phyloP scores from a whole-genome alignment of 2,888 invertebrate species.

The Bibio marci region DNA sequence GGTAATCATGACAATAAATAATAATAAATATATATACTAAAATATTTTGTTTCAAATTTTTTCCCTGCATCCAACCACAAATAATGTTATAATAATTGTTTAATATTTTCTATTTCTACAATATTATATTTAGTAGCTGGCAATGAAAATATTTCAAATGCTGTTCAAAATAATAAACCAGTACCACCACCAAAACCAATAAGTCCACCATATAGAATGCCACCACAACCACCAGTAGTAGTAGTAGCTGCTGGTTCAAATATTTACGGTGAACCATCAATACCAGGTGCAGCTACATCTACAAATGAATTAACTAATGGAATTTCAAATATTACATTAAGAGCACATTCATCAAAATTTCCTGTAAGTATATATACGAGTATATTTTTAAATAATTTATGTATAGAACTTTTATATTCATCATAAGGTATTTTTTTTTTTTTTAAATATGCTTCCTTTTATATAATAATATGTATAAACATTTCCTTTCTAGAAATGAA shows the following conservation, averaged over 20 bases:
- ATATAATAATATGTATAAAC: too few species aligned
- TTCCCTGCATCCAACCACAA: too few species aligned
- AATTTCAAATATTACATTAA: slow-evolving; percentile 30
- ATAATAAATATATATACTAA: too few species aligned
- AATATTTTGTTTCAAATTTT: too few species aligned
- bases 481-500: too few species aligned
- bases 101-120: background rate
- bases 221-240: slow-evolving; percentile 44
- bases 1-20: background rate
- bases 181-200: slow-evolving; percentile 34
- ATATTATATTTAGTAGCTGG: background rate
- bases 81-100: too few species aligned
- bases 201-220: slow-evolving; percentile 46
- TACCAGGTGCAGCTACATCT: slow-evolving; percentile 28
- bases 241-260: slow-evolving; percentile 41
- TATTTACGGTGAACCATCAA: slow-evolving; percentile 26
- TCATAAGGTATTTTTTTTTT: background rate
- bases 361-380: slow-evolving; percentile 40
- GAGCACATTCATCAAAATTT: slow-evolving; percentile 64
- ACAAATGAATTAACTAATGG: slow-evolving; percentile 18
- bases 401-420: background rate
- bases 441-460: background rate
- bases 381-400: background rate
- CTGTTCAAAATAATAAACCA: slow-evolving; percentile 35
- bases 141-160: slow-evolving; percentile 17